phyloP scores from a whole-genome alignment of 2,888 invertebrate genomes.

The Clivina fossor region DNA sequence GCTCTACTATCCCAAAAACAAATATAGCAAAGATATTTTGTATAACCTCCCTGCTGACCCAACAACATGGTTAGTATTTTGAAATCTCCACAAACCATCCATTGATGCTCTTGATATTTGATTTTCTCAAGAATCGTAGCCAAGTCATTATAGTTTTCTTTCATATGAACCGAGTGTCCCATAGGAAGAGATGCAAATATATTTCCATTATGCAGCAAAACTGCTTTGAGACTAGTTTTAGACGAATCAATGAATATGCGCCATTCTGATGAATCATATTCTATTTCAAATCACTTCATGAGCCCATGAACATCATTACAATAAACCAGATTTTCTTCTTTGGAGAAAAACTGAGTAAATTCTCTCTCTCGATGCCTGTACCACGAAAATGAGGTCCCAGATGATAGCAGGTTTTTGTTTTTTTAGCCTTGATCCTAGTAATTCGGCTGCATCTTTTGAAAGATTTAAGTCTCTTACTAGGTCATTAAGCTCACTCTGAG shows the following conservation, averaged over 20 bases:
- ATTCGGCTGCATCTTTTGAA: conserved; percentile 38
- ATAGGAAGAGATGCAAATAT: conserved; percentile 45
- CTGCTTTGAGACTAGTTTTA: conserved; percentile 42
- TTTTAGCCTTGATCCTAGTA: conserved; percentile 38
- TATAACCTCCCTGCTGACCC: conserved; percentile 33
- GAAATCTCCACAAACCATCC: background rate
- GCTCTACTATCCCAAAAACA: conserved; percentile 43
- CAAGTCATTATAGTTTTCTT: conserved; percentile 40
- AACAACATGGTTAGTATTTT: conserved; percentile 2
- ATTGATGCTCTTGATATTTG: background rate
- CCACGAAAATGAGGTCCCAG: conserved; percentile 15
- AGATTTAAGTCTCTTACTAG: conserved; percentile 39
- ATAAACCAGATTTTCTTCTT: conserved; percentile 24
- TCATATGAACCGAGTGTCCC: conserved; percentile 41
- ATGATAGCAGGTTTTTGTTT: conserved; percentile 35
- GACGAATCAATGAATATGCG: conserved; percentile 43
- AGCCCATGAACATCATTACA: conserved; percentile 32
- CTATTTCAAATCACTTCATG: conserved; percentile 16
- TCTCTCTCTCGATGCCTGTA: conserved; percentile 31
- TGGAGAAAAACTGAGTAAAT: conserved; percentile 32
- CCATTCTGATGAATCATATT: conserved; percentile 40
- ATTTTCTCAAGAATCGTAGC: background rate
- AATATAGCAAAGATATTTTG: conserved; percentile 43
- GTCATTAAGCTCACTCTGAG: conserved; percentile 38
- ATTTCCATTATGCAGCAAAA: conserved; percentile 42